Evolutionary conservation across 2,797 vertebrate genomes (phyloP).

Genomic region (Melanotaenia parkinsoni): DNA sequence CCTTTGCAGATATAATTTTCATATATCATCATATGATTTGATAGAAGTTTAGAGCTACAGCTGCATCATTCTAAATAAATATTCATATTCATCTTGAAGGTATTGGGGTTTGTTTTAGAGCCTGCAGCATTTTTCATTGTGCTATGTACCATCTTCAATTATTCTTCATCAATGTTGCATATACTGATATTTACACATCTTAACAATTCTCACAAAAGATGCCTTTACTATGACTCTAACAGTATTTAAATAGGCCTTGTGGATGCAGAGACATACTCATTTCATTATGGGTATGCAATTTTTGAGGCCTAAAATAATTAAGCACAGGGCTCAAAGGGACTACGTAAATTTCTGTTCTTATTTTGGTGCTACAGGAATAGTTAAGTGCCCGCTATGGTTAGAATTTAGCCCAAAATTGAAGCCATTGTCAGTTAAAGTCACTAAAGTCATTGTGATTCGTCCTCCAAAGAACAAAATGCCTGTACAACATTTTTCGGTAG

Average conservation of each 20-base stretch:
- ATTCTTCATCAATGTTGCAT: neutral
- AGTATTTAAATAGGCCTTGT: neutral
- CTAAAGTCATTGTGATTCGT: neutral
- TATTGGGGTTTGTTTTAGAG: too few relatives aligned
- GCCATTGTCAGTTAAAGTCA: neutral
- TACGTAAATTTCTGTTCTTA: neutral
- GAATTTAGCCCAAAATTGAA: neutral
- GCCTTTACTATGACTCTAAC: neutral
- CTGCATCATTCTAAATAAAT: neutral
- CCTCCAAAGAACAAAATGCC: neutral
- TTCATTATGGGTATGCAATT: neutral
- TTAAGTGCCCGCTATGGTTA: neutral
- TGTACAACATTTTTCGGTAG: neutral
- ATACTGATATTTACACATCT: neutral
- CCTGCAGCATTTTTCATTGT: too few relatives aligned
- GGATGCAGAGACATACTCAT: neutral
- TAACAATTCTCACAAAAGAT: neutral
- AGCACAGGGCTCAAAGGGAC: neutral
- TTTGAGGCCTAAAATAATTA: neutral
- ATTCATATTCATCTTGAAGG: neutral
- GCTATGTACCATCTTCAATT: neutral
- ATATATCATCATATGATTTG: neutral
- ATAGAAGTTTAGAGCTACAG: neutral
- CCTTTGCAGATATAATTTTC: neutral
- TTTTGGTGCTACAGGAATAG: neutral